Percentiles rank a stretch among this genome's conserved stretches.
These are phyloP conservation scores for Leptinotarsa rubiginosa DNA, from an alignment of 2,888 invertebrate species.

Conservation along the genomic window DNA sequence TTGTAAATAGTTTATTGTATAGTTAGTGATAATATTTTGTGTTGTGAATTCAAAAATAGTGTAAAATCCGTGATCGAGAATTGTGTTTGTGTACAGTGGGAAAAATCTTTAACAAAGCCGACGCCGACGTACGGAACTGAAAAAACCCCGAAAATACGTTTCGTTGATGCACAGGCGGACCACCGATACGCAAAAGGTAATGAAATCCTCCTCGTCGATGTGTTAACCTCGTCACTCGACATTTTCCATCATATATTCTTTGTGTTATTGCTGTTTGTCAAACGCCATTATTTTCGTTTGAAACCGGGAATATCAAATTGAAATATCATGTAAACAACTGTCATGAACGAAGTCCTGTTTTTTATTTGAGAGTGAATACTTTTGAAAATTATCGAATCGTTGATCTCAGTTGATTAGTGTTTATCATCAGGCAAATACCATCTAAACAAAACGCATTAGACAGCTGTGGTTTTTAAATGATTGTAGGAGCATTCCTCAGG, in stretches of 20 bases:
- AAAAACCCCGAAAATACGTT: conserved; percentile 66
- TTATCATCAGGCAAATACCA: too few species aligned
- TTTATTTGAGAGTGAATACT: conserved; percentile 6
- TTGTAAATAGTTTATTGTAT: conserved; percentile 81
- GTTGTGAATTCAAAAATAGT: conserved; percentile 65
- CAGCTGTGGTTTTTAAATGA: too few species aligned
- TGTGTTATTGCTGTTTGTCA: conserved; percentile 68
- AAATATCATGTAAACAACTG: conserved; percentile 65
- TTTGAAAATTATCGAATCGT: neutral
- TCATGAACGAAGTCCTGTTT: conserved; percentile 50
- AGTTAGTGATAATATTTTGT: conserved; percentile 79
- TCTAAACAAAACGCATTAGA: too few species aligned
- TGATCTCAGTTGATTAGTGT: too few species aligned
- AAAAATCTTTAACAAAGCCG: conserved; percentile 70
- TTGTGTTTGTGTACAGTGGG: conserved; percentile 74
- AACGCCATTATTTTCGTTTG: conserved; percentile 68
- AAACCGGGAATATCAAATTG: conserved; percentile 63
- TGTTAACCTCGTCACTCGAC: conserved; percentile 4
- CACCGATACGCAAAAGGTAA: conserved; percentile 62
- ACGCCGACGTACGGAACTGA: conserved; percentile 72
- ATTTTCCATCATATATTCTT: conserved; percentile 62
- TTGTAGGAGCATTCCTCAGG: too few species aligned
- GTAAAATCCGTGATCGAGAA: conserved; percentile 70
- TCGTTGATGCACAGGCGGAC: conserved; percentile 61
- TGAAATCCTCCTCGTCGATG: conserved; percentile 33